Evolutionary conservation across 92 coral and sea anemone species (phyloP), one percentile per base, ranked within the genome.

Genomic region (Porites rus): DNA sequence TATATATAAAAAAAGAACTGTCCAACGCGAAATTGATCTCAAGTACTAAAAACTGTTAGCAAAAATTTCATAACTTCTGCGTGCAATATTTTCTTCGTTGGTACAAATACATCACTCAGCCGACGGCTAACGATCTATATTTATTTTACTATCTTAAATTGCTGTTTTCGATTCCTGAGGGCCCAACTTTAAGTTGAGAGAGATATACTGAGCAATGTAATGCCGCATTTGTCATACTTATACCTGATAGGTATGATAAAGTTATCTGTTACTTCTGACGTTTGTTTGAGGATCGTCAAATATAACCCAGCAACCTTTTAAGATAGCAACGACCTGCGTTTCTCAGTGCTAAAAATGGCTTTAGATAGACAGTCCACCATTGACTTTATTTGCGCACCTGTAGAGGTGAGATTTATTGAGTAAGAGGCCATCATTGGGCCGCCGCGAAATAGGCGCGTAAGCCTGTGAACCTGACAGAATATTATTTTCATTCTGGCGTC

Each of bases 371-470:
- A 16, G 61, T 12, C 63, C 56, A 52, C 10, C 12, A 63, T 31
- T 9, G 50, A 8, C 13, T 74, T 61, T 83, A 51, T 83, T 83
- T 62, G 80, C 7, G 22, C 87, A 83, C 87, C 87, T 83, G 87
- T 74, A 74, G 52, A 71, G n/a, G 76, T 17, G 71, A n/a, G 52
- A 12, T 61, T 52, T 43, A 24, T 74, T 62, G 65, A 63, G 64
- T 83, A 12, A 61, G 19, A 61, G 73, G 11, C n/a, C 18, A 46
- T 79, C 54, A 6, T 8, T n/a, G 69, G 54, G 31, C 20, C 21
- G 84, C 51, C 64, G 22, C 8, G 22, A 31, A 58, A 58, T 14
- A 63, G 10, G 56, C 69, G 38, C 77, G 67, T 54, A 51, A 7
- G 31, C 51, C 4, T 21, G 61, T 60, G 25, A 59, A 61, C 84